Conservation (phyloP, 2,888 invertebrate genomes). For the Hipparchia semele region DNA sequence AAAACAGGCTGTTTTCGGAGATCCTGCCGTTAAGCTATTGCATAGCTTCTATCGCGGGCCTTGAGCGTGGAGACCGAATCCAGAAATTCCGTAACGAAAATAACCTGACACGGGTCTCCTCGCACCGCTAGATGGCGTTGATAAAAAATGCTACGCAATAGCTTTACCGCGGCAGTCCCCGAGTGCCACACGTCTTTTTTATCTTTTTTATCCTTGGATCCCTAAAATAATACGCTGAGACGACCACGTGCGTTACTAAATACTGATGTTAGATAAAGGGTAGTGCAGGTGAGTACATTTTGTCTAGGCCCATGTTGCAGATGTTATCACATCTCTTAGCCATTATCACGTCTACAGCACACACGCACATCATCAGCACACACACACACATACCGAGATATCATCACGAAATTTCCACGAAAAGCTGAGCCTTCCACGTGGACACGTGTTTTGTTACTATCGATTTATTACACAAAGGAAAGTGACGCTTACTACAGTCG, state of each 20-base stretch:
- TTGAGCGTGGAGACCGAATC: no score
- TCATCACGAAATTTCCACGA: slow-evolving; percentile 19
- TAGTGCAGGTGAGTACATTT: not conserved
- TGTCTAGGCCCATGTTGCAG: not conserved
- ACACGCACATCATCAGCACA: not conserved
- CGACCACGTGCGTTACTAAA: not conserved
- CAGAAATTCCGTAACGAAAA: no score
- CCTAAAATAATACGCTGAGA: not conserved
- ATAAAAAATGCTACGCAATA: no score
- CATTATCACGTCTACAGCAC: not conserved
- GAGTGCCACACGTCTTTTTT: no score
- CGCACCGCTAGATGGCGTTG: no score
- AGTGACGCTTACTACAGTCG: not conserved
- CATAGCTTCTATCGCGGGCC: no score
- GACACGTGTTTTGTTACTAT: not conserved
- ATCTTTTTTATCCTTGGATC: no score
- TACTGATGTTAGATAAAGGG: not conserved
- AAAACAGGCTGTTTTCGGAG: no score
- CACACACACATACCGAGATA: slow-evolving; percentile 9
- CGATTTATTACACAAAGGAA: not conserved
- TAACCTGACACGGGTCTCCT: no score
- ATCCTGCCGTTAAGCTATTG: no score
- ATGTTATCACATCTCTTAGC: not conserved
- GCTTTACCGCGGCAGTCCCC: no score
- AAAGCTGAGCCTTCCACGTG: slow-evolving; percentile 1